Evolutionary conservation across 1,140 invertebrate genomes (phyloP).

Genomic region (Dreissena polymorpha): DNA sequence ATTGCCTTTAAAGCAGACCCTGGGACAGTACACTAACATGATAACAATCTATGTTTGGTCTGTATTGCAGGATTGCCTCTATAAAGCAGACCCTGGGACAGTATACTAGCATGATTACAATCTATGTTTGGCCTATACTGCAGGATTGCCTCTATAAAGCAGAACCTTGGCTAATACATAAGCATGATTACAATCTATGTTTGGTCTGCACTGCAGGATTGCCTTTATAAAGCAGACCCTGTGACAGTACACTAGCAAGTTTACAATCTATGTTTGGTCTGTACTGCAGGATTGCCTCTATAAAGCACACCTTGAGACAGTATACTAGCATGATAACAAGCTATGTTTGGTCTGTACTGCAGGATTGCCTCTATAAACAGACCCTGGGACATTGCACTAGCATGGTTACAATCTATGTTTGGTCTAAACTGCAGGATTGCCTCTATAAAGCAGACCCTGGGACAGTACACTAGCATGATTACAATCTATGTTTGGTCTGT

Average conservation of each 20-base stretch:
- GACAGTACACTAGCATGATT: constrained; percentile 81
- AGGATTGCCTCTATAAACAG: constrained; percentile 89
- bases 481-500: no score
- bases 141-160: constrained; percentile 88
- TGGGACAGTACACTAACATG: constrained; percentile 83
- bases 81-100: constrained; percentile 88
- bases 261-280: no score
- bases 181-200: no score
- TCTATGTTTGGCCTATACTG: neutral
- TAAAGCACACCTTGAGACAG: constrained; percentile 87
- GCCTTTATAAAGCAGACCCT: constrained; percentile 89
- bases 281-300: constrained; percentile 84
- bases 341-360: neutral
- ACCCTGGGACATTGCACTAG: constrained; percentile 84
- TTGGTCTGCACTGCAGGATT: constrained; percentile 78
- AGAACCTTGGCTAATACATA: constrained; percentile 85
- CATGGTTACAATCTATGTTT: no score
- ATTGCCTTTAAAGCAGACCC: constrained; percentile 89
- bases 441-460: constrained; percentile 87
- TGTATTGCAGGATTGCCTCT: constrained; percentile 83
- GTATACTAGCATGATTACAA: constrained; percentile 76
- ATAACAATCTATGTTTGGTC: no score
- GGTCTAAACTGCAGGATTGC: constrained; percentile 82
- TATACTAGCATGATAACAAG: constrained; percentile 75
- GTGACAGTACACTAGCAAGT: constrained; percentile 82